Evolutionary conservation across 2,888 invertebrate genomes (phyloP).

Genomic region (Temnothorax ravouxi): DNA sequence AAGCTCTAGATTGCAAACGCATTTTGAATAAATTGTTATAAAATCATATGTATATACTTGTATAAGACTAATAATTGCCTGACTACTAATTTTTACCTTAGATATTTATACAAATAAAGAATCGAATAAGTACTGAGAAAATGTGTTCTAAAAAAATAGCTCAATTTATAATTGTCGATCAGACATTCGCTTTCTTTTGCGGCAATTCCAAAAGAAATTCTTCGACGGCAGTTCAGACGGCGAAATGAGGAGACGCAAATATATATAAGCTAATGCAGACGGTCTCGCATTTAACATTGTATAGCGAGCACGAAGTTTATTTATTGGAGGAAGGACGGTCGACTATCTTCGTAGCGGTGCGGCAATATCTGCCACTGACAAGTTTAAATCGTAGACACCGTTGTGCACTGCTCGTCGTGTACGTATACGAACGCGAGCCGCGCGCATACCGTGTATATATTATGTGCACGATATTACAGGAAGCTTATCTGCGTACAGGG

Average conservation of each 20-base stretch:
- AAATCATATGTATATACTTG: background rate
- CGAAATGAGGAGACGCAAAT: constrained; percentile 35
- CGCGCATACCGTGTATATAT: constrained; percentile 34
- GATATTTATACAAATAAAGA: background rate
- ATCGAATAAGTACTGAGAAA: background rate
- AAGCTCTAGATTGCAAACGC: background rate
- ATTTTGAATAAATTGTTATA: background rate
- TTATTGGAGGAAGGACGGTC: constrained; percentile 46
- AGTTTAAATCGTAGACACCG: constrained; percentile 62
- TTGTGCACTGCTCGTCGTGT: constrained; percentile 42
- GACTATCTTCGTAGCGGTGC: constrained; percentile 33
- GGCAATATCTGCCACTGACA: constrained; percentile 63
- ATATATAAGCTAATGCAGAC: constrained; percentile 41
- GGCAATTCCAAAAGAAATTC: background rate
- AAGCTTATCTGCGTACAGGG: constrained; percentile 31
- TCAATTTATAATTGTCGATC: background rate
- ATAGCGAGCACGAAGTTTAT: constrained; percentile 54
- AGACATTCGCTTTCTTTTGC: background rate
- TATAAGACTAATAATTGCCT: background rate
- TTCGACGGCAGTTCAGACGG: background rate
- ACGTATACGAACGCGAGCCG: constrained; percentile 14
- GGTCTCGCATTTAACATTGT: background rate
- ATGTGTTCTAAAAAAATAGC: background rate
- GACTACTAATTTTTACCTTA: background rate
- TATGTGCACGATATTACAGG: constrained; percentile 47